Conservation (phyloP, 2,113 vertebrate species). For the Corvus hawaiiensis region DNA sequence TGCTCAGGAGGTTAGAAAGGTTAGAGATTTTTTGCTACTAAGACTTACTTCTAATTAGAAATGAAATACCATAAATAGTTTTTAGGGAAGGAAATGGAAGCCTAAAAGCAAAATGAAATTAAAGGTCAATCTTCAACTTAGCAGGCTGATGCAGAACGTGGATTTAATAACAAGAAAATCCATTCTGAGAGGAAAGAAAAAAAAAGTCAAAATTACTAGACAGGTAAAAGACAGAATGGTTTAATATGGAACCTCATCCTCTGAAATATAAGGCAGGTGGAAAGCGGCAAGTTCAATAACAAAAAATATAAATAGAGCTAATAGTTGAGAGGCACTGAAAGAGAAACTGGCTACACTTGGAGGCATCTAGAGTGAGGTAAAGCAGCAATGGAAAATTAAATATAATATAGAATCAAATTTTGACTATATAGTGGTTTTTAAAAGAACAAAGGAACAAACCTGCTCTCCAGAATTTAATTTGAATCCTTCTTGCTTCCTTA, state of each 20-base stretch:
- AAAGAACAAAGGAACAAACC: conserved; percentile 13
- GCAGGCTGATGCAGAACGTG: background rate
- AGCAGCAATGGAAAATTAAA: conserved; percentile 9
- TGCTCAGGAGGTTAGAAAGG: background rate
- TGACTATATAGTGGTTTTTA: background rate
- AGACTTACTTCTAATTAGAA: conserved; percentile 5
- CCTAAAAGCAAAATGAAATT: conserved; percentile 57
- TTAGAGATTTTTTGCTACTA: conserved; percentile 6
- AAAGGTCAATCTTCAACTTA: conserved; percentile 48
- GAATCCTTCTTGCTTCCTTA: conserved; percentile 41
- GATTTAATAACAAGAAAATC: conserved; percentile 48
- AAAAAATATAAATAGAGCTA: conserved; percentile 17
- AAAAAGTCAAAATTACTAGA: background rate
- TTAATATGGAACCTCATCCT: conserved; percentile 5
- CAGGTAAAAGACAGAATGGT: conserved; percentile 35
- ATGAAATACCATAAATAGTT: conserved; percentile 33
- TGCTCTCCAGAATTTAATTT: conserved; percentile 23
- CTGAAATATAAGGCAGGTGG: background rate
- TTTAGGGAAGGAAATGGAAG: conserved; percentile 35
- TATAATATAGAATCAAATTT: conserved; percentile 8
- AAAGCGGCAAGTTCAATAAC: conserved; percentile 15
- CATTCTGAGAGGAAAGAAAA: conserved; percentile 10
- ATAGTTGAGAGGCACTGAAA: conserved; percentile 5
- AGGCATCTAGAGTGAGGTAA: conserved; percentile 24
- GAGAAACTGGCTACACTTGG: background rate